A percentile compares a stretch with the other conserved stretches of the same genome.
Evolutionary conservation across 2,113 vertebrate species (phyloP).

Genomic region (Danionella cerebrum): DNA sequence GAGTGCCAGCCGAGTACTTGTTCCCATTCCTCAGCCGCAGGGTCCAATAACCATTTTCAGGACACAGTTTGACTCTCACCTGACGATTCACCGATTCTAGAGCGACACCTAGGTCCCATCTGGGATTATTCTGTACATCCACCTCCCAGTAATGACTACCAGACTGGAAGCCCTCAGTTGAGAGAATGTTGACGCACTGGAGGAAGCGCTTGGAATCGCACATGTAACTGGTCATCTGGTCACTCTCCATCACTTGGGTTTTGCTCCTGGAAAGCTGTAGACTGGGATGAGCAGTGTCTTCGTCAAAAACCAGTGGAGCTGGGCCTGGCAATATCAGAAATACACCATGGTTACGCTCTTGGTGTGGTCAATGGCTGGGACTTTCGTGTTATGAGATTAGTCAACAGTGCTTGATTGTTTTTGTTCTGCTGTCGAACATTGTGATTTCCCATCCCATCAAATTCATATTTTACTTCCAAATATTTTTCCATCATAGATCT

Average conservation of each 20-base stretch:
- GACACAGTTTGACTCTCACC: slow-evolving; percentile 67
- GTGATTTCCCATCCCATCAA: not conserved
- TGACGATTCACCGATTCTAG: slow-evolving; percentile 61
- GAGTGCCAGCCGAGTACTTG: slow-evolving; percentile 65
- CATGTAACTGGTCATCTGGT: slow-evolving; percentile 9
- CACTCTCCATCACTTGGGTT: slow-evolving; percentile 64
- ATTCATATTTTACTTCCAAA: too few species aligned
- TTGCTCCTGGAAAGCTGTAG: slow-evolving; percentile 68
- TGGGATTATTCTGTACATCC: slow-evolving; percentile 70
- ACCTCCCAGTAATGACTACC: slow-evolving; percentile 83
- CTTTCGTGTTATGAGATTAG: not conserved
- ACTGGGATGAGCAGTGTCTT: slow-evolving; percentile 72
- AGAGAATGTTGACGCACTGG: slow-evolving; percentile 74
- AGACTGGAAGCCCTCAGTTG: slow-evolving; percentile 56
- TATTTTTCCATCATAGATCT: too few species aligned
- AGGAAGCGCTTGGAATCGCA: slow-evolving; percentile 64
- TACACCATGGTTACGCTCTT: too few species aligned
- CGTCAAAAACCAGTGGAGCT: slow-evolving; percentile 66
- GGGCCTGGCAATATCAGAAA: slow-evolving; percentile 57
- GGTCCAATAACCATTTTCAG: slow-evolving; percentile 74
- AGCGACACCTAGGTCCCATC: slow-evolving; percentile 80
- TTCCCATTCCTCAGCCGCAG: slow-evolving; percentile 65
- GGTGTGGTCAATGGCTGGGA: not conserved
- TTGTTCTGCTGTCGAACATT: not conserved
- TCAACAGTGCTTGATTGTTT: not conserved